A percentile compares a stretch with the other conserved stretches of the same genome.
phyloP scores from a whole-genome alignment of 2,797 vertebrate genomes.

The Sebastes hubbsi region DNA sequence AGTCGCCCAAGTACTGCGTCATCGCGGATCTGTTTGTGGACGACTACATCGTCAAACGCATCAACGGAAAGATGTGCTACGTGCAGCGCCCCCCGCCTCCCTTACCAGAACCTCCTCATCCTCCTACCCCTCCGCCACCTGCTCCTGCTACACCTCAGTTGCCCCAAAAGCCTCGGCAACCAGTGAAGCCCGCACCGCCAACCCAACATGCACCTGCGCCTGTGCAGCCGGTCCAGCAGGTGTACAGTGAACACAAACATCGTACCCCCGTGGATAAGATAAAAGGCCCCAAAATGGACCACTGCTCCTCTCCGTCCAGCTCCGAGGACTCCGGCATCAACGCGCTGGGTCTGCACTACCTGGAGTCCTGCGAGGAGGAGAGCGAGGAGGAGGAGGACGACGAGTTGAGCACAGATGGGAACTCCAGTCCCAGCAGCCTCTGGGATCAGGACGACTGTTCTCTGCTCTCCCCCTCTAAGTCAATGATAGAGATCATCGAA shows the following conservation, averaged over 20 bases:
- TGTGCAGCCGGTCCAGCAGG: conserved; percentile 47
- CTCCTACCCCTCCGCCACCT: conserved; percentile 55
- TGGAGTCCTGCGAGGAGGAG: conserved; percentile 93
- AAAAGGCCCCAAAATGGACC: conserved; percentile 90
- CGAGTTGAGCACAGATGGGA: conserved; percentile 79
- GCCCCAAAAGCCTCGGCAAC: conserved; percentile 36
- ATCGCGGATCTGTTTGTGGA: conserved; percentile 96
- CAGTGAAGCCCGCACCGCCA: conserved; percentile 36
- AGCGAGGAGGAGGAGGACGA: conserved; percentile 84
- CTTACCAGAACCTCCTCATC: conserved; percentile 66
- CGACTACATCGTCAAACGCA: conserved; percentile 96
- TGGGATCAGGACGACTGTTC: conserved; percentile 94
- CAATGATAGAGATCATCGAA: conserved; percentile 96
- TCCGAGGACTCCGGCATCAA: conserved; percentile 99
- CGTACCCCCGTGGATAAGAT: conserved; percentile 78
- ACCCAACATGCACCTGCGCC: conserved; percentile 27
- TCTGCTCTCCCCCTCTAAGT: conserved; percentile 93
- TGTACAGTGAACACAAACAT: conserved; percentile 68
- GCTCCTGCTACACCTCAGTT: conserved; percentile 48
- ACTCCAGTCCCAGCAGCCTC: conserved; percentile 91
- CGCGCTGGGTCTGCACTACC: conserved; percentile 90
- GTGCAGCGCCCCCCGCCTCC: conserved; percentile 90
- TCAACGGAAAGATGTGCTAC: conserved; percentile 99
- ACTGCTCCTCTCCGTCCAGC: conserved; percentile 95
- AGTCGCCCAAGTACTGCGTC: conserved; percentile 92